Evolutionary conservation across 2,797 vertebrate genomes (phyloP), one percentile per base, ranked within the genome.

Genomic region (Tapera naevia): DNA sequence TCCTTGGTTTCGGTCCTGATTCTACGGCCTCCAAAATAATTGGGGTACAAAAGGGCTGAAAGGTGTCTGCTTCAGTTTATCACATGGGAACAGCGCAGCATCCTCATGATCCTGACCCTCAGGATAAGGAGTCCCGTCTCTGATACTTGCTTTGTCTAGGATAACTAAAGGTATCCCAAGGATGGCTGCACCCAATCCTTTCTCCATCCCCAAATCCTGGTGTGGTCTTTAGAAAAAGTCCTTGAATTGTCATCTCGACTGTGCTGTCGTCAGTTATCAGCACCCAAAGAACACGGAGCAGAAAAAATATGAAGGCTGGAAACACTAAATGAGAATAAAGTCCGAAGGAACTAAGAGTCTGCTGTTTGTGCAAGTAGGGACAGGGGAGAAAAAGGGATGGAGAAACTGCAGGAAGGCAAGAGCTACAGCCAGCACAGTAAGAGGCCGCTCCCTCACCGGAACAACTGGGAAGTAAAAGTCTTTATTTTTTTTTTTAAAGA

Each of bases 251-350:
- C 19, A 65, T 28, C 23, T 19, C 41, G 66, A 48, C 11, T 24
- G 23, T 37, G 51, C 16, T 32, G 62, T 80, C 51, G 22, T 32
- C 62, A 46, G 56, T 70, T 69, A 88, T 17, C 3, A 1, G 27
- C 54, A 80, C 11, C 6, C 28, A 72, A 61, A 83, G 24, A 71
- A 64, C 35, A 45, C 0, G 5, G 30, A 37, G 37, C 39, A 64
- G 32, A 7, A 70, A 69, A 33, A 11, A 6, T 2, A 9, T 0
- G 0, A 81, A 81, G 56, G 43, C 0, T 3, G 3, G 30, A 67
- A 71, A 86, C 11, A 64, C 15, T 86, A 30, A 56, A 71, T 9
- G 23, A 70, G 17, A 73, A 64, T 13, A 80, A 62, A 74, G 61
- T 17, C 7, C 5, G 57, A 64, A 8, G 61, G 79, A 88, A 73